phyloP scores from a whole-genome alignment of 2,113 vertebrate species.

The Melanerpes formicivorus region DNA sequence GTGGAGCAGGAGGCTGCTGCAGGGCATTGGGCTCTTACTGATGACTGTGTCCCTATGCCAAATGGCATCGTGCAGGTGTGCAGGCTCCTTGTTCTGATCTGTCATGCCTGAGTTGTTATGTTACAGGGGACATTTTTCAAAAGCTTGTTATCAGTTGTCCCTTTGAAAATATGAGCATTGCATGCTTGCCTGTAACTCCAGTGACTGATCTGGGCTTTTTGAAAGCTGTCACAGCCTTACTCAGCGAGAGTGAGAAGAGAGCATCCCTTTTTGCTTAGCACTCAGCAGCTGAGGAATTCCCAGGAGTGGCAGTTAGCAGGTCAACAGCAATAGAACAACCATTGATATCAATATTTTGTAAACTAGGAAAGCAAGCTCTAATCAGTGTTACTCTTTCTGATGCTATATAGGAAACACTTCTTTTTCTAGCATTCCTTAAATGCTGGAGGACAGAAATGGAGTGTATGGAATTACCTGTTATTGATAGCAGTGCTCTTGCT shows the following conservation, averaged over 20 bases:
- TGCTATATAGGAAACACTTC: not conserved
- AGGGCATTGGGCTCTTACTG: accelerated
- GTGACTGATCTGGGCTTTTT: not conserved
- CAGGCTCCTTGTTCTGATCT: not conserved
- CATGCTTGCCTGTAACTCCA: not conserved
- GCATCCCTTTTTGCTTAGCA: not conserved
- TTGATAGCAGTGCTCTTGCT: not conserved
- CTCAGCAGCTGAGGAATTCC: slow-evolving; percentile 7
- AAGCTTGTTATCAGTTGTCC: not conserved
- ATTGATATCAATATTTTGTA: not conserved
- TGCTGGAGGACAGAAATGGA: not conserved
- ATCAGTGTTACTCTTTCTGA: not conserved
- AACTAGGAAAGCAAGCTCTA: not conserved
- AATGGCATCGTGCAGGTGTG: not conserved
- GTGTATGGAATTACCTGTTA: slow-evolving; percentile 1
- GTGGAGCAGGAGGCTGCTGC: not conserved
- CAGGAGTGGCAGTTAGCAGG: not conserved
- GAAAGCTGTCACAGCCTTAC: not conserved
- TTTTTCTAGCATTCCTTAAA: not conserved
- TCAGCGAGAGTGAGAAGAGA: not conserved
- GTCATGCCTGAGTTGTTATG: not conserved
- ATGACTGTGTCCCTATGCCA: not conserved
- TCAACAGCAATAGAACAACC: slow-evolving; percentile 17
- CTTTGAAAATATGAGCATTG: not conserved
- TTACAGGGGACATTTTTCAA: not conserved